These are phyloP conservation scores for Muntiacus reevesi DNA, from an alignment of 2,113 vertebrate species.

Conservation along the genomic window DNA sequence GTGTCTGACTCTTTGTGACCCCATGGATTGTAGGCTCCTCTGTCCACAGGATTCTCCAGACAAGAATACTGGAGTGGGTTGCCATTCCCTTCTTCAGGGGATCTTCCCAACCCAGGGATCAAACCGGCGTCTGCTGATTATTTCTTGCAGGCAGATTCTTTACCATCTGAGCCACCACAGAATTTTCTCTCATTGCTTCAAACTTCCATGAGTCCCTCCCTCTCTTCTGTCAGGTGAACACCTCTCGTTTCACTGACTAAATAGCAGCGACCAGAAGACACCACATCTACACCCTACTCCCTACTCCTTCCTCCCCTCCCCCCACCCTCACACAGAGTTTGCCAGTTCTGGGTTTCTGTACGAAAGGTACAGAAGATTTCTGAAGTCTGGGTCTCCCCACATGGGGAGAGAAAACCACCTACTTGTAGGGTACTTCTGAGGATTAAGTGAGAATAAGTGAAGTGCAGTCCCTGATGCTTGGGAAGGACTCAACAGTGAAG, in stretches of 20 bases:
- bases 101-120: neutral
- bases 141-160: neutral
- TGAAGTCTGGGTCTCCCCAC: neutral
- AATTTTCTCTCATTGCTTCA: neutral
- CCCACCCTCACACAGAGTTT: fast-evolving
- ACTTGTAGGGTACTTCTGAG: neutral
- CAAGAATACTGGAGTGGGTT: neutral
- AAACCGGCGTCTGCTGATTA: fast-evolving
- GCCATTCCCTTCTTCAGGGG: neutral
- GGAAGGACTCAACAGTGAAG: neutral
- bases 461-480: neutral
- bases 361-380: neutral
- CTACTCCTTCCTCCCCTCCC: neutral
- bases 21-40: neutral
- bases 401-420: neutral
- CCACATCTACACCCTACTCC: neutral
- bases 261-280: neutral
- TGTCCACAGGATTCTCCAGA: neutral
- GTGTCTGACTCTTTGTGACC: neutral
- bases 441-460: neutral
- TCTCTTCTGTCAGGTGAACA: neutral
- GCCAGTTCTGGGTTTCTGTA: neutral
- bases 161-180: neutral
- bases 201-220: neutral
- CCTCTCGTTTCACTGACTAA: neutral